Conservation (phyloP, 1,140 invertebrate species). For the Octopus bimaculoides region DNA sequence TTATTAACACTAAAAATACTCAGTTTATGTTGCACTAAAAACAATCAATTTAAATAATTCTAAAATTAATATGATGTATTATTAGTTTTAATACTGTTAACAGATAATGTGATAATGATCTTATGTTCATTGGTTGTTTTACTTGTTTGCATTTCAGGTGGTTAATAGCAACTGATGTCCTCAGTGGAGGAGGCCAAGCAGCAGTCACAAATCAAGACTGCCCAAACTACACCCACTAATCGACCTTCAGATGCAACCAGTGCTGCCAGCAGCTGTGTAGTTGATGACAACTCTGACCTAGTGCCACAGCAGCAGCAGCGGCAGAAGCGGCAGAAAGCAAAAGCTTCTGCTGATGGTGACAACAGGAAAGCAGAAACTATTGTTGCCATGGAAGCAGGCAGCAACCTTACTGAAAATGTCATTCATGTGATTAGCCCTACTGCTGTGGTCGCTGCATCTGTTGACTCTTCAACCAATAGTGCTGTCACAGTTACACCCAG, state of each 20-base stretch:
- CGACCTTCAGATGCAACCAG: background rate
- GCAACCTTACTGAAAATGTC: conserved; percentile 36
- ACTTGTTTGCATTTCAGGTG: background rate
- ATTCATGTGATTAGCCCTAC: conserved; percentile 44
- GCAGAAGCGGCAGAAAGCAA: background rate
- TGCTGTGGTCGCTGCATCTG: conserved; percentile 18
- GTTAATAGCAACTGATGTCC: conserved; percentile 23
- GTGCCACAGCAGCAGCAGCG: background rate
- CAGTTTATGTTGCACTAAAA: too few species aligned
- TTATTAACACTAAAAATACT: too few species aligned
- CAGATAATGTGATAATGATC: background rate
- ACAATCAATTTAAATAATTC: too few species aligned
- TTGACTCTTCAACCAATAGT: conserved; percentile 9
- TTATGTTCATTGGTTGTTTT: background rate
- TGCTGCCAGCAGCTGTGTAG: background rate
- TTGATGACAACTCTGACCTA: background rate
- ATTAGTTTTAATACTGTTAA: background rate
- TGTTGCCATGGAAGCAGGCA: conserved; percentile 15
- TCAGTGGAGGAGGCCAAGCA: conserved; percentile 23
- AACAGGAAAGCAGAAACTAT: conserved; percentile 15
- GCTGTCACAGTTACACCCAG: conserved; percentile 12
- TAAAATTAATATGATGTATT: too few species aligned
- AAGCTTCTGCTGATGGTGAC: conserved; percentile 5
- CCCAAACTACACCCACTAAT: background rate
- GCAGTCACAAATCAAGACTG: background rate